Evolutionary conservation across 2,797 vertebrate genomes (phyloP), one percentile per base, ranked within the genome.

Genomic region (Cetoscarus ocellatus): DNA sequence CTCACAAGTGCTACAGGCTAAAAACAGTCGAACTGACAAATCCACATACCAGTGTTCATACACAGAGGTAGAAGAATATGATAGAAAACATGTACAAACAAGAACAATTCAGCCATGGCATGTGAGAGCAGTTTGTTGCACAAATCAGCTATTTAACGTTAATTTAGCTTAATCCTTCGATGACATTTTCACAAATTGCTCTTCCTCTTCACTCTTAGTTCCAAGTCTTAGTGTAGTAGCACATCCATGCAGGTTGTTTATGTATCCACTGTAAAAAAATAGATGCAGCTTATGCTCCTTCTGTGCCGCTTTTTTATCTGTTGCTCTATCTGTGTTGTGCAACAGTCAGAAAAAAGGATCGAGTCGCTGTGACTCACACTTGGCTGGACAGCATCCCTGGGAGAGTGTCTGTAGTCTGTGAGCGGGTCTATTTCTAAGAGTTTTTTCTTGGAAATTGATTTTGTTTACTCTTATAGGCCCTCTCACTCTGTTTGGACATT

Each of bases 341-440:
- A 61, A 64, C 49, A 3, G 44, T 40, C 13, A 50, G n/a, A 81
- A 79, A 56, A 35, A 64, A 79, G 58, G 18, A 70, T 61, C 63
- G 63, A 75, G 51, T 77, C 47, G 35, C 67, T 73, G 59, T 74
- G 66, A 83, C 53, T 81, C 73, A 79, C 17, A 72, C 12, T 67
- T 51, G 70, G 49, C 73, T 51, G 73, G 62, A 66, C 65, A 65
- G 49, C 59, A 58, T 80, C 61, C 51, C 68, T 14, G n/a, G 13
- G 64, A 77, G 58, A 66, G 27, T 35, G 15, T 34, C 42, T 38
- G 15, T 11, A 51, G 67, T 61, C 40, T 67, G 51, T 64, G 54
- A 63, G 65, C 54, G 43, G n/a, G n/a, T 67, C 39, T 76, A 61
- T 69, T 75, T 39, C 15, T 3, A 36, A 11, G 13, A 63, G 49